A percentile compares a stretch with the other conserved stretches of the same genome.
phyloP scores from a whole-genome alignment of 2,888 invertebrate genomes.

The Crocallis elinguaria region DNA sequence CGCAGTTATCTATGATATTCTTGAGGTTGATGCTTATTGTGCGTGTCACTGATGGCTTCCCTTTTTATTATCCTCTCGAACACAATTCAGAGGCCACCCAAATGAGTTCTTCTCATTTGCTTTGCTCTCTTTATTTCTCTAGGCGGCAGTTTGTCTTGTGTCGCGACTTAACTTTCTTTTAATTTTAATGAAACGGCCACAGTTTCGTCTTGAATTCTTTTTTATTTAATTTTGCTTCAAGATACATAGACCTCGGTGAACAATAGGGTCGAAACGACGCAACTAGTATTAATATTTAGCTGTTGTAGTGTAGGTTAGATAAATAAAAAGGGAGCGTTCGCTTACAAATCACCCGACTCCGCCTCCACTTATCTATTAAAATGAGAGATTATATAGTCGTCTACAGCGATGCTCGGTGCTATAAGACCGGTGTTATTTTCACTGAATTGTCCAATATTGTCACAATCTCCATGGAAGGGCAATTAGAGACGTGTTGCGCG shows the following conservation, averaged over 20 bases:
- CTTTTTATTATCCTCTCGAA: conserved; percentile 85
- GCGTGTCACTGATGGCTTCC: conserved; percentile 85
- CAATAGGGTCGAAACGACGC: conserved; percentile 32
- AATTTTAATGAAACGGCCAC: conserved; percentile 71
- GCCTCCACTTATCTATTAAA: conserved; percentile 83
- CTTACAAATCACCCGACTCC: conserved; percentile 78
- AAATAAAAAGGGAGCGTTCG: conserved; percentile 48
- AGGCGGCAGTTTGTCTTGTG: conserved; percentile 82
- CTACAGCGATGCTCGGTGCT: conserved; percentile 62
- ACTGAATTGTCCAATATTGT: conserved; percentile 84
- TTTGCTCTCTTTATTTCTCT: conserved; percentile 83
- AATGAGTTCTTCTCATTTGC: conserved; percentile 83
- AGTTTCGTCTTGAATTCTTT: conserved; percentile 51
- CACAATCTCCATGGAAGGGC: conserved; percentile 78
- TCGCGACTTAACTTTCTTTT: conserved; percentile 76
- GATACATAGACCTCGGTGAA: conserved; percentile 37
- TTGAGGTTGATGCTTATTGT: conserved; percentile 86
- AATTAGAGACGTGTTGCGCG: conserved; percentile 82
- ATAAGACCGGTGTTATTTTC: conserved; percentile 79
- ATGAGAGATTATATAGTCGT: conserved; percentile 82
- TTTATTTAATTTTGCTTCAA: conserved; percentile 54
- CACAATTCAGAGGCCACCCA: conserved; percentile 82
- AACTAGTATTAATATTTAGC: conserved; percentile 31
- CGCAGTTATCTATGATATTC: conserved; percentile 85
- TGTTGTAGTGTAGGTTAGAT: conserved; percentile 38